phyloP scores from a whole-genome alignment of 2,797 vertebrate species.

The Dermochelys coriacea region DNA sequence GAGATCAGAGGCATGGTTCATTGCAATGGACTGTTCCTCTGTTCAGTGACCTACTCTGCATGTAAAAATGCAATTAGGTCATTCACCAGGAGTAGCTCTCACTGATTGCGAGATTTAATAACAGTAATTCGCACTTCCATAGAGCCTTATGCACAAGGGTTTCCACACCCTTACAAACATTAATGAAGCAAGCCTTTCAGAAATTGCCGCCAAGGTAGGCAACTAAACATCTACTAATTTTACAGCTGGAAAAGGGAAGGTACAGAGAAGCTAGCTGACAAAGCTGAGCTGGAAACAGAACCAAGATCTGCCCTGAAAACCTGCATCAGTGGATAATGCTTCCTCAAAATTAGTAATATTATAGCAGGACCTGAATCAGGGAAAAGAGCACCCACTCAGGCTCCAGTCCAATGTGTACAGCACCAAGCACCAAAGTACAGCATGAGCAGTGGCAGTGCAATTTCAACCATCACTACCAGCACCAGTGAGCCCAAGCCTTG shows the following conservation, averaged over 20 bases:
- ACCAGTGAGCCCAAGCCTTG: background rate
- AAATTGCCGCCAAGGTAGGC: constrained; percentile 23
- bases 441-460: background rate
- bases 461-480: background rate
- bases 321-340: background rate
- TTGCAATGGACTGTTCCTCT: background rate
- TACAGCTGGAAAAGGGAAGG: constrained; percentile 61
- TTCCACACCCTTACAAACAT: constrained; percentile 19
- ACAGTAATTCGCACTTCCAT: constrained; percentile 10
- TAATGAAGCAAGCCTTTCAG: background rate
- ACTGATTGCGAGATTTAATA: constrained; percentile 1
- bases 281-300: background rate
- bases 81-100: constrained; percentile 63
- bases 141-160: background rate
- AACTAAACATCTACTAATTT: constrained; percentile 14
- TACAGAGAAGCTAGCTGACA: background rate
- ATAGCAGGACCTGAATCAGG: background rate
- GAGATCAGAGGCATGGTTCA: background rate
- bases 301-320: background rate
- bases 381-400: constrained; percentile 5
- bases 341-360: background rate
- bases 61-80: constrained; percentile 53
- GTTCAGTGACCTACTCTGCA: constrained; percentile 18
- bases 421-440: background rate
- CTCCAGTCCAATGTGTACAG: background rate